These are phyloP conservation scores for Galeruca laticollis DNA, from an alignment of 2,888 invertebrate genomes.

Conservation along the genomic window DNA sequence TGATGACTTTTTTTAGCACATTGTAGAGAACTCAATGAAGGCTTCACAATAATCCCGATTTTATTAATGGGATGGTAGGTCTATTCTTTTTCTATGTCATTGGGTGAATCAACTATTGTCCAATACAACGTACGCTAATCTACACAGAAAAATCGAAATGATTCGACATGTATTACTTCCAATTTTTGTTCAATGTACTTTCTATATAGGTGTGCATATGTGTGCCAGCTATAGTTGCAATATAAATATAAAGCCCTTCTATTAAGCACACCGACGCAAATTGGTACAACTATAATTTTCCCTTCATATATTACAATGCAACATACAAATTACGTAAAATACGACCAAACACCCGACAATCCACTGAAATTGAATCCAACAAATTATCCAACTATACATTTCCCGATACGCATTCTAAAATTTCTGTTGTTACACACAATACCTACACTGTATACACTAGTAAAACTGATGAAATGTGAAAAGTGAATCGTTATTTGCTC, in stretches of 20 bases:
- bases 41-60: no score
- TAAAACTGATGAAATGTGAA: neutral
- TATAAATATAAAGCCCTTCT: neutral
- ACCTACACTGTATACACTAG: constrained; percentile 19
- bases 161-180: neutral
- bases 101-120: no score
- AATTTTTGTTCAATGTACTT: neutral
- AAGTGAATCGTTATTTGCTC: no score
- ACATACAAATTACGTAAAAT: constrained; percentile 30
- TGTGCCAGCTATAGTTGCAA: neutral
- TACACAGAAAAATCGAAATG: neutral
- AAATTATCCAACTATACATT: constrained; percentile 27
- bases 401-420: constrained; percentile 23
- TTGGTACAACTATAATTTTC: constrained; percentile 18
- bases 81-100: no score
- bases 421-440: constrained; percentile 15
- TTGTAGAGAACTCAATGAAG: no score
- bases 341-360: constrained; percentile 20
- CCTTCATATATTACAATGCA: neutral
- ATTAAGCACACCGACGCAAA: constrained; percentile 9
- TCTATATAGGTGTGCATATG: neutral
- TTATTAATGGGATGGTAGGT: no score
- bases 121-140: no score
- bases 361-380: constrained; percentile 29
- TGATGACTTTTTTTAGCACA: no score